Percentiles rank a stretch among this genome's conserved stretches.
Conservation (phyloP, 2,888 invertebrate species). For the Schrankia costaestrigalis region DNA sequence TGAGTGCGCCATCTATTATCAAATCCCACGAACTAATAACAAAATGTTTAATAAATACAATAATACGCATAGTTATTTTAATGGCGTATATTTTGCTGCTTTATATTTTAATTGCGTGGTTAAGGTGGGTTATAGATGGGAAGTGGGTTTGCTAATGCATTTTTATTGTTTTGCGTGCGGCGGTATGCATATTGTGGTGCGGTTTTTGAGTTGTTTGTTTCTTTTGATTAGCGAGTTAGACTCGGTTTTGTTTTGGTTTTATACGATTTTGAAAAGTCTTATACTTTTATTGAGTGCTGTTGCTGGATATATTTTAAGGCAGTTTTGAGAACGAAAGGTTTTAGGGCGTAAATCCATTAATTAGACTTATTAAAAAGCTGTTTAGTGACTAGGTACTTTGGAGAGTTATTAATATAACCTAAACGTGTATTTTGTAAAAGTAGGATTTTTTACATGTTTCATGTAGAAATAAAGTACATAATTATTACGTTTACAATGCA, state of each 20-base stretch:
- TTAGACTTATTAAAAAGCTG: too few species aligned
- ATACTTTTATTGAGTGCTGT: too few species aligned
- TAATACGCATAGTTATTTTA: constrained; percentile 43
- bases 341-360: too few species aligned
- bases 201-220: constrained; percentile 3
- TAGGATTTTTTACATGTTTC: too few species aligned
- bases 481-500: too few species aligned
- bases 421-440: too few species aligned
- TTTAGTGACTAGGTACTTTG: too few species aligned
- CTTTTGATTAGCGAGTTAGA: constrained; percentile 15
- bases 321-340: neutral
- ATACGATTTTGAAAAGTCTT: neutral
- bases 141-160: constrained; percentile 62
- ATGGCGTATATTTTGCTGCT: constrained; percentile 76
- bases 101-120: constrained; percentile 60
- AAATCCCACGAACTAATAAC: constrained; percentile 13
- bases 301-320: too few species aligned
- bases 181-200: constrained; percentile 35
- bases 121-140: constrained; percentile 23
- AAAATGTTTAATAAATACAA: constrained; percentile 19
- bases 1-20: constrained; percentile 43
- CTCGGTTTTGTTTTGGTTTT: neutral
- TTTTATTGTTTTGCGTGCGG: constrained; percentile 71
- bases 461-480: too few species aligned
- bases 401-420: too few species aligned